These are phyloP conservation scores for Bos javanicus DNA, from an alignment of 2,113 vertebrate genomes.

Conservation along the genomic window DNA sequence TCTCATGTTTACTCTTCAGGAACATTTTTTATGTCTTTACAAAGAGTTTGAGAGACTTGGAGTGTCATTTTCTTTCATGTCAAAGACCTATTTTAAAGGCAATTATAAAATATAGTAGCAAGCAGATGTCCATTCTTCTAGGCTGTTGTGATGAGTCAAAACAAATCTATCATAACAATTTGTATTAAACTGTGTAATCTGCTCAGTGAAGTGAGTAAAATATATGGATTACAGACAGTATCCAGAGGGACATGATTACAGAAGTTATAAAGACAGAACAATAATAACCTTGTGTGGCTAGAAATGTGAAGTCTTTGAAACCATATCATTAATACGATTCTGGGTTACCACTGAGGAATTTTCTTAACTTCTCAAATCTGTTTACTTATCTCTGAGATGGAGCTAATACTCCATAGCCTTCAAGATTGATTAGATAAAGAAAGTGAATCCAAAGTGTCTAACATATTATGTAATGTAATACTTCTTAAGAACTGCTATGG, in stretches of 20 bases:
- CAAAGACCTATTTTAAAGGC: slow-evolving; percentile 35
- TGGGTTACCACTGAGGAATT: not conserved
- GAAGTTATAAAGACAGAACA: not conserved
- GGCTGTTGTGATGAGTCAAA: slow-evolving; percentile 47
- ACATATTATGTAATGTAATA: not conserved
- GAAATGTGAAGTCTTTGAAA: not conserved
- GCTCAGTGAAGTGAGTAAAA: slow-evolving; percentile 49
- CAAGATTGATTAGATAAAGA: not conserved
- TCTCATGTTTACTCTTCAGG: not conserved
- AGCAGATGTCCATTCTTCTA: slow-evolving; percentile 40
- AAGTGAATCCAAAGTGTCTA: not conserved
- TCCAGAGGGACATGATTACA: not conserved
- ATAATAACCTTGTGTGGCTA: not conserved
- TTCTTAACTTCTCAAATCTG: not conserved
- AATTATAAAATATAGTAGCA: slow-evolving; percentile 50
- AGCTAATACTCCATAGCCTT: not conserved
- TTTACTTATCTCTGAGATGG: not conserved
- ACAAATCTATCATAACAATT: slow-evolving; percentile 56
- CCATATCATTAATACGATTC: not conserved
- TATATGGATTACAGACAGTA: not conserved
- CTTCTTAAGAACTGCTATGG: not conserved
- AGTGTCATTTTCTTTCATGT: slow-evolving; percentile 39
- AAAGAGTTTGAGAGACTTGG: not conserved
- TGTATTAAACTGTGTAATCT: slow-evolving; percentile 52
- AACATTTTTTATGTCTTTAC: not conserved